These are phyloP conservation scores for Orthosia cruda DNA, from an alignment of 2,888 invertebrate species.

Conservation along the genomic window DNA sequence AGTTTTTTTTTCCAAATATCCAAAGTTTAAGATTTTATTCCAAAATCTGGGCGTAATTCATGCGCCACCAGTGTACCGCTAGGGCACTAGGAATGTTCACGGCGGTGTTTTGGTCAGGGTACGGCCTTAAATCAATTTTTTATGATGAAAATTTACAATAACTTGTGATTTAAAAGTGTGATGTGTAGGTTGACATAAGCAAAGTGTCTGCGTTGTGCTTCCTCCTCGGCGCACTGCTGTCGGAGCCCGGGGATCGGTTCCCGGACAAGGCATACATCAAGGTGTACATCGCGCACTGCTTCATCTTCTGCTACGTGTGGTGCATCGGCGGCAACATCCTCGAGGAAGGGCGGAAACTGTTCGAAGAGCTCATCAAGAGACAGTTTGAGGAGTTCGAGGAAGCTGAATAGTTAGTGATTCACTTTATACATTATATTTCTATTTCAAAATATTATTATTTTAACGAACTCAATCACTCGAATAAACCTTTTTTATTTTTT, in stretches of 20 bases:
- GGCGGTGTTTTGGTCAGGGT: too few species aligned
- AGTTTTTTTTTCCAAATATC: too few species aligned
- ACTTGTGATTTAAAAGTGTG: neutral
- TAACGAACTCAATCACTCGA: neutral
- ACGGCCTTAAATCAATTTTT: too few species aligned
- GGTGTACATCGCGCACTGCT: conserved; percentile 94
- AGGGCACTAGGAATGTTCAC: too few species aligned
- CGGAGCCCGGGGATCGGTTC: conserved; percentile 92
- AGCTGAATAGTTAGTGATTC: conserved; percentile 89
- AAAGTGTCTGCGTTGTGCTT: conserved; percentile 95
- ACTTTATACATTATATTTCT: neutral
- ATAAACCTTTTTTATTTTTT: too few species aligned
- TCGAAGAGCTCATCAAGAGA: conserved; percentile 94
- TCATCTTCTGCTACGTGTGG: conserved; percentile 97
- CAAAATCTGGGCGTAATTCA: too few species aligned
- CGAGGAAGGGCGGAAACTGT: conserved; percentile 93
- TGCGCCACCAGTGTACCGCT: too few species aligned
- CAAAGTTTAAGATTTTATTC: too few species aligned
- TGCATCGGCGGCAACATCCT: conserved; percentile 96
- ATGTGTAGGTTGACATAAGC: conserved; percentile 94
- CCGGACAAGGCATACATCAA: conserved; percentile 93
- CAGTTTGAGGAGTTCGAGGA: conserved; percentile 94
- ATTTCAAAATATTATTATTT: neutral
- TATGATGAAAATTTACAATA: too few species aligned
- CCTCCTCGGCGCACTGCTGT: conserved; percentile 94